Conservation (phyloP, 1,140 invertebrate genomes). For the Ridgeia piscesae region DNA sequence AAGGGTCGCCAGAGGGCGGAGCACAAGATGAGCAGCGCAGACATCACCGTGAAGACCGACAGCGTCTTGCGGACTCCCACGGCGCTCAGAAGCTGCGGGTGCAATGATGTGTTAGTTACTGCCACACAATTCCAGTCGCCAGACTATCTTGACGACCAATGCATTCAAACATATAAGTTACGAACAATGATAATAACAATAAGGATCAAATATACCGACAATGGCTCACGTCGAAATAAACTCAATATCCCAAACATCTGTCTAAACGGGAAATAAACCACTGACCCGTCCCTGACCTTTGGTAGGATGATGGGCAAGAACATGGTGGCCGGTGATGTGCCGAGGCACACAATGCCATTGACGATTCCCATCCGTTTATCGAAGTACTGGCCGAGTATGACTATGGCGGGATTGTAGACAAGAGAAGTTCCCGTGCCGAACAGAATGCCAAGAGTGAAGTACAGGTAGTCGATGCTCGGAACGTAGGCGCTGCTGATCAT, state of each 20-base stretch:
- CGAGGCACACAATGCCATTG: slow-evolving; percentile 87
- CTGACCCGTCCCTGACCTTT: background rate
- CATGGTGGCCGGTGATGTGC: slow-evolving; percentile 85
- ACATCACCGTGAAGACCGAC: slow-evolving; percentile 16
- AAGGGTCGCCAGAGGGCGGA: slow-evolving; percentile 12
- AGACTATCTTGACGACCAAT: too few species aligned
- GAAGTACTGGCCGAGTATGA: slow-evolving; percentile 89
- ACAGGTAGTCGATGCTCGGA: slow-evolving; percentile 64
- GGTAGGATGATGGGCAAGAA: slow-evolving; percentile 70
- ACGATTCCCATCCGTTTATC: slow-evolving; percentile 78
- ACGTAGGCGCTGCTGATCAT: slow-evolving; percentile 81
- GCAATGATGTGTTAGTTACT: background rate
- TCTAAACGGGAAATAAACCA: too few species aligned
- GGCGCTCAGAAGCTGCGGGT: background rate
- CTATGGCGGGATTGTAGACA: slow-evolving; percentile 85
- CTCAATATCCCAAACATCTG: too few species aligned
- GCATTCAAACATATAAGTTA: too few species aligned
- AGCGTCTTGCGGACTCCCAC: slow-evolving; percentile 23
- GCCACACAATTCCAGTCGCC: too few species aligned
- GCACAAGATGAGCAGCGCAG: background rate
- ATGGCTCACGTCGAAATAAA: too few species aligned
- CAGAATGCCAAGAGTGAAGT: slow-evolving; percentile 84
- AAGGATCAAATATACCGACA: too few species aligned
- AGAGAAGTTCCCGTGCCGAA: slow-evolving; percentile 85
- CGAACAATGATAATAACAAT: too few species aligned